phyloP scores from a whole-genome alignment of 2,113 vertebrate species.

The Theropithecus gelada region DNA sequence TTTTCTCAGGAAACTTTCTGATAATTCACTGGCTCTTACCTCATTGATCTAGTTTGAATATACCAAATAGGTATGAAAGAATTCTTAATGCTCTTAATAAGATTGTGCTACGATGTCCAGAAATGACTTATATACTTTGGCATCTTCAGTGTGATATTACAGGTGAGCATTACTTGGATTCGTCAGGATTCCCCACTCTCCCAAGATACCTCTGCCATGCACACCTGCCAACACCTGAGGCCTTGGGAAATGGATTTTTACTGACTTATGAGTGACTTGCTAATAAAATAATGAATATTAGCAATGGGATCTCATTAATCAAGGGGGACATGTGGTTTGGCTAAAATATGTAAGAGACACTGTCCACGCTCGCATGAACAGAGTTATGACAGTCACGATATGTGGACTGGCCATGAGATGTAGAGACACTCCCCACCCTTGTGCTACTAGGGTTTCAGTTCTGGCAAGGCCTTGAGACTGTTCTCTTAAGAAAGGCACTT shows the following conservation, averaged over 20 bases:
- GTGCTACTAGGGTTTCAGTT: neutral
- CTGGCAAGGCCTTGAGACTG: neutral
- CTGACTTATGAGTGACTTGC: neutral
- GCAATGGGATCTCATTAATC: neutral
- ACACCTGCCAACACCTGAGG: neutral
- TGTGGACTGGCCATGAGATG: neutral
- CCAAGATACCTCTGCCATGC: neutral
- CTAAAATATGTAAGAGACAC: neutral
- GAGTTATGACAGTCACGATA: neutral
- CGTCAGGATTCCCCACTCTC: neutral
- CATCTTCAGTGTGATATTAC: neutral
- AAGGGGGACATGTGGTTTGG: neutral
- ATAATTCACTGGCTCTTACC: neutral
- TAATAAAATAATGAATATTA: constrained; percentile 14
- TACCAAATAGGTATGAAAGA: neutral
- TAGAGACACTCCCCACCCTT: neutral
- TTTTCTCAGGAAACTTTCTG: neutral
- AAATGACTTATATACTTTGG: neutral
- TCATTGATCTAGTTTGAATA: neutral
- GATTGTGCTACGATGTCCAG: neutral
- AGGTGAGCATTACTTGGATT: neutral
- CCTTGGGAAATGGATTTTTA: neutral
- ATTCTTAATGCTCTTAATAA: neutral
- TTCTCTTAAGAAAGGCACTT: neutral
- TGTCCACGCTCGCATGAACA: neutral